A percentile compares a stretch with the other conserved stretches of the same genome.
Conservation (phyloP, 2,113 vertebrate genomes). For the Notiomystis cincta region DNA sequence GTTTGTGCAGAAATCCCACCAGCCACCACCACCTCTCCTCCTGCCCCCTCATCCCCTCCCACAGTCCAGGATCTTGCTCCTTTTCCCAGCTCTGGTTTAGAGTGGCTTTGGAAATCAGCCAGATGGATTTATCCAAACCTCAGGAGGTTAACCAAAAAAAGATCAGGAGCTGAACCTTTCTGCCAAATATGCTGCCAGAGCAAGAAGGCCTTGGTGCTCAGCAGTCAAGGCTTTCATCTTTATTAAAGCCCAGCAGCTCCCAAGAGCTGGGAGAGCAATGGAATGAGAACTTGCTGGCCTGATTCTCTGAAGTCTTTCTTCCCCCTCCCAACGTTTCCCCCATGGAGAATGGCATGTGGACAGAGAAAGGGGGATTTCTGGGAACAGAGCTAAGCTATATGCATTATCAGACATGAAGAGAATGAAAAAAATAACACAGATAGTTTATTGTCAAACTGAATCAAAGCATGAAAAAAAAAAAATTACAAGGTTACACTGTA, state of each 20-base stretch:
- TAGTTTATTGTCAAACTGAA: slow-evolving; percentile 29
- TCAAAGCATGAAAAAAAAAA: neutral
- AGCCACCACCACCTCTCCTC: accelerated
- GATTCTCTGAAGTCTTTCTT: neutral
- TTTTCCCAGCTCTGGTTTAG: neutral
- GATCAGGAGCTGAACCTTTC: neutral
- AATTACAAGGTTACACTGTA: neutral
- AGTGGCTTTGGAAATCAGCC: neutral
- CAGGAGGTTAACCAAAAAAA: neutral
- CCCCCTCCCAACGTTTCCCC: neutral
- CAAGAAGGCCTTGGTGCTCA: neutral
- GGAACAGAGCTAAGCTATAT: neutral
- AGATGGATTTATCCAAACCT: neutral
- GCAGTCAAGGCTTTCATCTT: neutral
- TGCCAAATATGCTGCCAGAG: neutral
- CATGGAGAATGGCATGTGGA: neutral
- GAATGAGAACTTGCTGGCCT: neutral
- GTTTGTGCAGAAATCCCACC: too few relatives aligned
- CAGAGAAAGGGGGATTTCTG: neutral
- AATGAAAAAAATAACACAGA: slow-evolving; percentile 34
- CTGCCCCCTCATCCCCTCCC: neutral
- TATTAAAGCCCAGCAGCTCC: neutral
- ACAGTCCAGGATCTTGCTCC: neutral
- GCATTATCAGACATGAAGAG: neutral
- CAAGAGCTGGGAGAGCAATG: neutral